Evolutionary conservation across 2,113 vertebrate species (phyloP), one percentile per base, ranked within the genome.

Genomic region (Aegithalos caudatus): DNA sequence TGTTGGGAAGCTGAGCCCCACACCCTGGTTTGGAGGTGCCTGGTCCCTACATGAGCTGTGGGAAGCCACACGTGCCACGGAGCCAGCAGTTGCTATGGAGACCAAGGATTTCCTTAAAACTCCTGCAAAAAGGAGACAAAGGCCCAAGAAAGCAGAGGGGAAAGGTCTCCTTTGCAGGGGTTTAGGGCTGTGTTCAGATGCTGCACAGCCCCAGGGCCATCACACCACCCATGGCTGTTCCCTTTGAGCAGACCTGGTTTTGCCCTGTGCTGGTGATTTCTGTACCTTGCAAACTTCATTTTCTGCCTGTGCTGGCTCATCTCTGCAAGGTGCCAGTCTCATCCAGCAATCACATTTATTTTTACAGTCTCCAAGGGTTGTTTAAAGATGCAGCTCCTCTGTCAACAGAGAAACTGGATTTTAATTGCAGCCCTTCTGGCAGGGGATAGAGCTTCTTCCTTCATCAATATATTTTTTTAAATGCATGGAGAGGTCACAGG

Each of bases 1-100:
- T 14, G 2, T 5, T 0, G 4, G 74, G 91, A 65, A 20, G 70
- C 61, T 9, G 47, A 85, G 85, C 74, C 70, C 79, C 13, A 2
- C 44, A 9, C 1, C 44, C 27, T 9, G 0, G 8, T 62, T 14
- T 38, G 72, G 60, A 69, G 69, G 88, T 27, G 13, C 60, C 71
- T 10, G 1, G 47, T 31, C 48, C 29, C 62, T 2, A 0, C 2
- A 0, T 3, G 51, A 33, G 66, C 58, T 0, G 0, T 3, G 1
- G 45, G 64, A 60, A 93, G 86, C 83, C 94, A 77, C 88, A 56
- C 45, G 23, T 8, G 21, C 62, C 92, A 77, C 44, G 11, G 90
- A 97, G 96, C 96, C 48, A 74, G 70, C 35, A 2, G 97, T 98
- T 97, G 84, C 97, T 51, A 97, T 94, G 94, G 97, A 38, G 86